Conservation (phyloP, 2,113 vertebrate genomes). For the Semicossyphus pulcher region DNA sequence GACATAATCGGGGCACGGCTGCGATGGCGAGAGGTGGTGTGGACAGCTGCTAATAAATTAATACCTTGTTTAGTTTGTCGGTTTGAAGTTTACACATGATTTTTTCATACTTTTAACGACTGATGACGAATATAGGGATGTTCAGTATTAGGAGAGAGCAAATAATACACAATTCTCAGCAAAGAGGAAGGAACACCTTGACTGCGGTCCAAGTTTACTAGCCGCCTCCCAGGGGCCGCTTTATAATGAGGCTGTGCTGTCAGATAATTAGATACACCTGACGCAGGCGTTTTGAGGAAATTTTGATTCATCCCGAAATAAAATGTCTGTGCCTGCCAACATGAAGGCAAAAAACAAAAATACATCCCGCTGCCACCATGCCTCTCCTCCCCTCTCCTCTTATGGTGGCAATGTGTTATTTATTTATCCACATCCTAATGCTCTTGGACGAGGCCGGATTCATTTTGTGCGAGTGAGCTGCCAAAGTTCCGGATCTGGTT, state of each 20-base stretch:
- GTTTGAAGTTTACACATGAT: no score
- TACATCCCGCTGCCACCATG: slow-evolving; percentile 62
- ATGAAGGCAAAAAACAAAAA: slow-evolving; percentile 67
- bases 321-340: slow-evolving; percentile 73
- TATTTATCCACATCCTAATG: slow-evolving; percentile 72
- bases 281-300: slow-evolving; percentile 74
- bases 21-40: slow-evolving; percentile 57
- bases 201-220: slow-evolving; percentile 62
- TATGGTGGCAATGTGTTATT: slow-evolving; percentile 80
- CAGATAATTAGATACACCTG: slow-evolving; percentile 86
- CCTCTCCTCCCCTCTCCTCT: slow-evolving; percentile 60
- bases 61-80: background rate
- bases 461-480: slow-evolving; percentile 69
- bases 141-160: background rate
- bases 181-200: slow-evolving; percentile 53
- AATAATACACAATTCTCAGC: slow-evolving; percentile 3
- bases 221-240: slow-evolving; percentile 65
- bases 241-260: slow-evolving; percentile 79
- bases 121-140: background rate
- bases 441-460: slow-evolving; percentile 67
- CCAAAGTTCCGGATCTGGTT: slow-evolving; percentile 49
- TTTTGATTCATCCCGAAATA: slow-evolving; percentile 80
- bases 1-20: slow-evolving; percentile 80
- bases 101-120: no score
- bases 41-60: slow-evolving; percentile 59